A percentile compares a stretch with the other conserved stretches of the same genome.
These are phyloP conservation scores for Lumbricus terrestris DNA, from an alignment of 2,888 invertebrate genomes.

Conservation along the genomic window DNA sequence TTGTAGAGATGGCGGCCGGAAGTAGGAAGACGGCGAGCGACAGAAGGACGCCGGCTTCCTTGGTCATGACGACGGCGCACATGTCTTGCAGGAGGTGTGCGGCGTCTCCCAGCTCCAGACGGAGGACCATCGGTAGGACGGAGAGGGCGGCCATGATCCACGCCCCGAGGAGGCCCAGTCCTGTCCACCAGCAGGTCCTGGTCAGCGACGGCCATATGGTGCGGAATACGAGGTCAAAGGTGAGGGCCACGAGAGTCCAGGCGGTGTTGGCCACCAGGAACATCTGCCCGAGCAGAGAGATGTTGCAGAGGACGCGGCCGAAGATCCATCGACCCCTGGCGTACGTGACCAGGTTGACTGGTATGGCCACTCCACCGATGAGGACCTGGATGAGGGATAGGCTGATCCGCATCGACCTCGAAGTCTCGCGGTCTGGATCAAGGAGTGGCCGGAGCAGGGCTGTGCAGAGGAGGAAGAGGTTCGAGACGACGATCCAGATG, in stretches of 20 bases:
- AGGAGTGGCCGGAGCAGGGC: not conserved
- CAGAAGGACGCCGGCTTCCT: not conserved
- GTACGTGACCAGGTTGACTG: conserved; percentile 8
- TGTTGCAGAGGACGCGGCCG: not conserved
- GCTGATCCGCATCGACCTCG: not conserved
- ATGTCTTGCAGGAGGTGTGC: not conserved
- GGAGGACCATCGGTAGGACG: not conserved
- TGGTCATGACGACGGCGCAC: conserved; percentile 17
- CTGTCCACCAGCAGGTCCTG: not conserved
- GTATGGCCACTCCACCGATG: conserved; percentile 4
- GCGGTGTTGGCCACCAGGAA: not conserved
- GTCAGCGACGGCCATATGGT: not conserved
- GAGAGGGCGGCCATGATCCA: not conserved
- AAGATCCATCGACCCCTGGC: not conserved
- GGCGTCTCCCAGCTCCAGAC: not conserved
- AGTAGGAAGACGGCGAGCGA: conserved; percentile 8
- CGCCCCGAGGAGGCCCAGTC: not conserved
- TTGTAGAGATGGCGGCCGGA: not conserved
- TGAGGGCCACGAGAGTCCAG: conserved; percentile 3
- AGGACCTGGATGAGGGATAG: not conserved
- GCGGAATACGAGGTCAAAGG: not conserved
- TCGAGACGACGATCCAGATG: conserved; percentile 11
- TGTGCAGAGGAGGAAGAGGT: not conserved
- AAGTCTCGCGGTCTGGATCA: not conserved
- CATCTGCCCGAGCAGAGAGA: not conserved